A percentile compares a stretch with the other conserved stretches of the same genome.
These are phyloP conservation scores for Caenorhabditis doughertyi DNA, from an alignment of 2,888 invertebrate species.

Conservation along the genomic window DNA sequence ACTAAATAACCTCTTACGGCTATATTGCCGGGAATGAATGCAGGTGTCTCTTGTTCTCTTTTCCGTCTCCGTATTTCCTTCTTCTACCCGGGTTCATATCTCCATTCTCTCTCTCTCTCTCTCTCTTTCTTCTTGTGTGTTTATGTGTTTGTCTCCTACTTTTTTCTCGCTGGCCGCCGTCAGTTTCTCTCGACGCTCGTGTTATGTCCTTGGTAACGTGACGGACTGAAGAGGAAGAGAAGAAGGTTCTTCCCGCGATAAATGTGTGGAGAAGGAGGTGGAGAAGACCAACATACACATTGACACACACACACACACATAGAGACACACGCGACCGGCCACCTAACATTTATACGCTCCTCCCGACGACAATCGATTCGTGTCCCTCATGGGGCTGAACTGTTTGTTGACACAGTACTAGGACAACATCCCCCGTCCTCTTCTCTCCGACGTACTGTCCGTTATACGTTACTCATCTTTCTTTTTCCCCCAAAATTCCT, in stretches of 20 bases:
- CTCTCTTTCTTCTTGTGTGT: background rate
- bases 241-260: constrained; percentile 10
- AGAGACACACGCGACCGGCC: constrained; percentile 19
- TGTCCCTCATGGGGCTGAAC: constrained; percentile 25
- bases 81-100: constrained; percentile 3
- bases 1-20: background rate
- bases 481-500: background rate
- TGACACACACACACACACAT: constrained; percentile 17
- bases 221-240: constrained; percentile 18
- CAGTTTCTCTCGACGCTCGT: background rate
- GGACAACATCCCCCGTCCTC: background rate
- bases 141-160: constrained; percentile 1
- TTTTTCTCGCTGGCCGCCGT: background rate
- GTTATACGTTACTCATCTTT: constrained; percentile 18
- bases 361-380: constrained; percentile 36
- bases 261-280: constrained; percentile 13
- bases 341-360: constrained; percentile 16
- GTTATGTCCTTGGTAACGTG: constrained; percentile 63
- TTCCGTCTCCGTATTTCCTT: background rate
- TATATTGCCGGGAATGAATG: constrained; percentile 13
- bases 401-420: constrained; percentile 59
- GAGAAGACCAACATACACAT: background rate
- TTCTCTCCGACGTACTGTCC: background rate
- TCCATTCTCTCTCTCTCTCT: background rate
- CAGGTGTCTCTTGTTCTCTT: constrained; percentile 22